phyloP scores from a whole-genome alignment of 92 coral and sea anemone genomes.

The Parazoanthus atlanticus region DNA sequence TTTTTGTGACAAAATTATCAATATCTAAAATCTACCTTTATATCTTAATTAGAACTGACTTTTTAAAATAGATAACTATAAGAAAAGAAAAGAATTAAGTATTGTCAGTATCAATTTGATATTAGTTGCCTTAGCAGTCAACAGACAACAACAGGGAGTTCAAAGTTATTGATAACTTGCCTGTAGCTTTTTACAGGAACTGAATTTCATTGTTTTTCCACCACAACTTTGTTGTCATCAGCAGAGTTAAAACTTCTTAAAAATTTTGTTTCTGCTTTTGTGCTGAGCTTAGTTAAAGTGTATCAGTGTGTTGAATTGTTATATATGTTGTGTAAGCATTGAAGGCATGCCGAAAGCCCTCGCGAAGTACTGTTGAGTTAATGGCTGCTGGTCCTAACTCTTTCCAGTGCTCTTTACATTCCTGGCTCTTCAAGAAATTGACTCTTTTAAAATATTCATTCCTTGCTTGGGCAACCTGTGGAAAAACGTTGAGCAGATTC shows the following conservation, averaged over 20 bases:
- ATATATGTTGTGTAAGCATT: conserved; percentile 83
- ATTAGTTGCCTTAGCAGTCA: too few species aligned
- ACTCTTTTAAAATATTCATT: conserved; percentile 76
- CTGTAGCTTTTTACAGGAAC: too few species aligned
- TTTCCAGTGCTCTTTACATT: conserved; percentile 85
- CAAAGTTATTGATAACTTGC: too few species aligned
- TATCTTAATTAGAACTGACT: too few species aligned
- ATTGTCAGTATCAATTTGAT: too few species aligned
- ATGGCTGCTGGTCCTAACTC: conserved; percentile 75
- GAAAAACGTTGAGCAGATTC: not conserved
- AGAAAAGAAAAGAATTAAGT: too few species aligned
- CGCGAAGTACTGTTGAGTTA: conserved; percentile 77
- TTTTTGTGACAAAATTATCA: not conserved
- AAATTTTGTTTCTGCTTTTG: not conserved
- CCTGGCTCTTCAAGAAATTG: conserved; percentile 68
- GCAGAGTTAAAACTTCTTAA: not conserved
- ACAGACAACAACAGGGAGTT: too few species aligned
- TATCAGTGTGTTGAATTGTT: conserved; percentile 40
- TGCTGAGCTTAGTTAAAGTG: not conserved
- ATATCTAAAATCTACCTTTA: not conserved
- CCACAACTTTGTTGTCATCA: not conserved
- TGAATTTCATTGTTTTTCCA: too few species aligned
- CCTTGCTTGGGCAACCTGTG: conserved; percentile 81
- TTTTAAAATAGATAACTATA: too few species aligned
- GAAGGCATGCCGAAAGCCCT: conserved; percentile 83